Base-by-base conservation (phyloP, 2,113 vertebrate species). In the Macroglossus sobrinus region DNA sequence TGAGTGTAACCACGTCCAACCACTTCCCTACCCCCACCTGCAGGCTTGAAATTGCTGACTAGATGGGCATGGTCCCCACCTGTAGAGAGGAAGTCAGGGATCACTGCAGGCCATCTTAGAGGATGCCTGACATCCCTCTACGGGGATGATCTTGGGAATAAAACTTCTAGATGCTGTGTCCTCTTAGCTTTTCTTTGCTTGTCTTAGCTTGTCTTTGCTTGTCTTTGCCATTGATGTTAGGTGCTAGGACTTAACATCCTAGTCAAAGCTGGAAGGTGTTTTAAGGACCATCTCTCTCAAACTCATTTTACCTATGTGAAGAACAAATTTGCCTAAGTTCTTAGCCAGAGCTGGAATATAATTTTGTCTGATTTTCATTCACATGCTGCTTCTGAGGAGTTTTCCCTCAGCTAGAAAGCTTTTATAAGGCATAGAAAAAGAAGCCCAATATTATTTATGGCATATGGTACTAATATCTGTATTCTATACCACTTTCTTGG, bases 1-100 rank as follows among this genome's bases (percentile, higher is more conserved):
- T 71, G 43, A 7, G 13, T 76, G 16, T 95, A 80, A 84, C 59
- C 57, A 84, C 59, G 95, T 97, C 71, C 30, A 80, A 84, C 59
- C 50, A 84, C 71, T 96, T 97, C 71, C 30, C 14, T 59, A 80
- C 38, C n/a, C 38, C 19, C 50, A 97, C 66, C 53, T 95, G 81
- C 33, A 94, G 89, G 16, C 95, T 94, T 91, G 63, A 96, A 88
- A 97, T 94, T 53, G 72, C 26, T 90, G 50, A 68, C 84, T 38
- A 94, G 53, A 90, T 89, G 75, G 61, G 53, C 40, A 45, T 82
- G 12, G 50, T 90, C 14, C 57, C 75, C n/a, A 80, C 10, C 53
- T 61, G 24, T 80, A 50, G 50, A 50, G 15, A 15, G 71, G 30
- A 91, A 26, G 50, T 6, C n/a, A 63, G 72, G 59, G 8, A 15